Evolutionary conservation across 2,888 invertebrate species (phyloP), one percentile per base, ranked within the genome.

Genomic region (Elmis aenea): DNA sequence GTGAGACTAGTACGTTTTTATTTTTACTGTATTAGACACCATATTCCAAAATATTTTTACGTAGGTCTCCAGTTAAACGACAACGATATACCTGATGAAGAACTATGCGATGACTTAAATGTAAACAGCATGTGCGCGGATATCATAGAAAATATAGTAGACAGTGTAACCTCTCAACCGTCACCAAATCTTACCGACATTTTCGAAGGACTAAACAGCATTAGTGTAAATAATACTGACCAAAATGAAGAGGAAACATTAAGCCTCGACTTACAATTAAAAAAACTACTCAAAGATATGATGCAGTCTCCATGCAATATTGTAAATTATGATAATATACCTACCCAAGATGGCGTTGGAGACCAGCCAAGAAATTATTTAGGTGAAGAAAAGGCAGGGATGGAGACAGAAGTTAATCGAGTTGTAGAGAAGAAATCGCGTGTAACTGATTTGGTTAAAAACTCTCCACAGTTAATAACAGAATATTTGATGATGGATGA

Each of bases 351-450:
- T 13, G 67, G 67, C 37, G 71, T 73, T 1, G 67, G 69, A 0
- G 48, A 71, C 69, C 25, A 65, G 69, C 12, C 48, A 67, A 62
- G 67, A 2, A 55, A 61, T 9, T n/a, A n/a, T n/a, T n/a, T n/a
- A n/a, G 71, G 69, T 2, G 71, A 71, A 44, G 36, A 57, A 6
- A 42, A 57, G 21, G 6, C 24, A n/a, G 20, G 29, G 14, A 6
- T n/a, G 13, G 50, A 69, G 2, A 54, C 71, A 2, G 54, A 68
- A 16, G 42, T 47, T 22, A 66, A 66, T 34, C 67, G 63, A 11
- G 59, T 64, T 11, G 64, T 75, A 23, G 69, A 69, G 14, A 57
- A 75, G 67, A 64, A 72, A 64, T 61, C 56, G 5, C 54, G 67
- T 6, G 51, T 67, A 5, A 66, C 66, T 2, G 66, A 66, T 47